These are phyloP conservation scores for Drosophila mettleri DNA, from an alignment of 2,888 invertebrate species.

Conservation along the genomic window DNA sequence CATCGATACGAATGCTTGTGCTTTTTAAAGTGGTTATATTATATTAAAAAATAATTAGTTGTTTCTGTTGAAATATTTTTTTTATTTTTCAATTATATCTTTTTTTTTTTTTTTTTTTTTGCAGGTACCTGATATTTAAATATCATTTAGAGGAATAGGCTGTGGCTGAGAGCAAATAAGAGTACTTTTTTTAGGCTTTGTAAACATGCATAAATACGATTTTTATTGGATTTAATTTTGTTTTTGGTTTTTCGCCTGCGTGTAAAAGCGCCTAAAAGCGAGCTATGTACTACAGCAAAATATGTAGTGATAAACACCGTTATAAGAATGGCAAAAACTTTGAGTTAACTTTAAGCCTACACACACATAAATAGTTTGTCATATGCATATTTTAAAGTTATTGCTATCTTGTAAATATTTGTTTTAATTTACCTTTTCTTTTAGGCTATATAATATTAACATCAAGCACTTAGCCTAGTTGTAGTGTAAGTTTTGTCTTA, in stretches of 20 bases:
- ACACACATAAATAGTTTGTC: conserved; percentile 61
- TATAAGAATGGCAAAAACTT: conserved; percentile 64
- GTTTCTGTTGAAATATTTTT: conserved; percentile 25
- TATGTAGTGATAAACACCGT: conserved; percentile 66
- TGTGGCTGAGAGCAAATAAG: conserved; percentile 55
- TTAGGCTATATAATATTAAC: conserved; percentile 41
- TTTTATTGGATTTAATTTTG: conserved; percentile 10
- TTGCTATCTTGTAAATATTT: conserved; percentile 68
- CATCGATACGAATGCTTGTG: conserved; percentile 36
- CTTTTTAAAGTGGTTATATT: conserved; percentile 27
- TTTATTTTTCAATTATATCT: background rate
- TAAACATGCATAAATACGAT: conserved; percentile 36
- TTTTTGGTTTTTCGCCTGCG: conserved; percentile 62
- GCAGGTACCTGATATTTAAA: conserved; percentile 81
- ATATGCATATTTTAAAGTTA: conserved; percentile 32
- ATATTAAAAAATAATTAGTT: conserved; percentile 51
- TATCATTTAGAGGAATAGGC: conserved; percentile 56
- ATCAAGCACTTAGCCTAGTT: conserved; percentile 47
- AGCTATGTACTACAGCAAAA: conserved; percentile 71
- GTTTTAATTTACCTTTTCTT: conserved; percentile 21
- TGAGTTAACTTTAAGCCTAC: conserved; percentile 69
- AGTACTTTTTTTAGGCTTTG: conserved; percentile 14
- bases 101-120: conserved; percentile 26
- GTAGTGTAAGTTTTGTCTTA: conserved; percentile 50
- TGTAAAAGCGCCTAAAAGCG: conserved; percentile 79